Percentiles rank a stretch among this genome's conserved stretches.
These are phyloP conservation scores for Drosophila pseudotalamancana DNA, from an alignment of 2,888 invertebrate species.

Conservation along the genomic window DNA sequence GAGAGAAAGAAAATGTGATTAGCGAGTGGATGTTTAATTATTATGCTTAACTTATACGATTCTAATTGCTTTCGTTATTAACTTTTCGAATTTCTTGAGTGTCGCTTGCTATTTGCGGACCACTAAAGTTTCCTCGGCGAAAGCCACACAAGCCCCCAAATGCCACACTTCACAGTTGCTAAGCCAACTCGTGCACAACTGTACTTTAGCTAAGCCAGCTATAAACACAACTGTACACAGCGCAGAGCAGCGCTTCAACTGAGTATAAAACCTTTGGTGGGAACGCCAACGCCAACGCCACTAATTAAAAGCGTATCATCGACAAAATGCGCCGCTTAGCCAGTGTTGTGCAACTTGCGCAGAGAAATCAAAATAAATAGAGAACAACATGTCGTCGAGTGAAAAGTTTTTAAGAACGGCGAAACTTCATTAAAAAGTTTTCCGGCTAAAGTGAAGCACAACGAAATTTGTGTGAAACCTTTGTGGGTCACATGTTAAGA, in stretches of 20 bases:
- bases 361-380: conserved; percentile 72
- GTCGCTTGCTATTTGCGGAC: conserved; percentile 15
- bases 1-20: neutral
- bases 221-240: conserved; percentile 39
- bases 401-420: conserved; percentile 71
- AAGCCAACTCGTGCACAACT: conserved; percentile 54
- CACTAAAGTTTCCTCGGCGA: conserved; percentile 9
- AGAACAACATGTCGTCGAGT: conserved; percentile 62
- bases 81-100: conserved; percentile 13
- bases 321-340: conserved; percentile 62
- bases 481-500: conserved; percentile 54
- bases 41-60: neutral
- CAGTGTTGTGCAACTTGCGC: conserved; percentile 41
- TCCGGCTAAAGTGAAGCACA: conserved; percentile 24
- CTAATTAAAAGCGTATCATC: conserved; percentile 78
- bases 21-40: neutral
- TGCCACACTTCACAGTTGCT: conserved; percentile 37
- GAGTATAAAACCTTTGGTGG: conserved; percentile 56
- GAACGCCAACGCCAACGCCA: conserved; percentile 52
- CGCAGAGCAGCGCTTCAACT: conserved; percentile 43
- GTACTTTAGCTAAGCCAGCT: conserved; percentile 36
- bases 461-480: conserved; percentile 45
- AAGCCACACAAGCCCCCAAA: neutral
- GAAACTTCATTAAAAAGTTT: conserved; percentile 77
- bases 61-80: conserved; percentile 11